phyloP scores from a whole-genome alignment of 2,888 invertebrate species.

The Cepaea hortensis region DNA sequence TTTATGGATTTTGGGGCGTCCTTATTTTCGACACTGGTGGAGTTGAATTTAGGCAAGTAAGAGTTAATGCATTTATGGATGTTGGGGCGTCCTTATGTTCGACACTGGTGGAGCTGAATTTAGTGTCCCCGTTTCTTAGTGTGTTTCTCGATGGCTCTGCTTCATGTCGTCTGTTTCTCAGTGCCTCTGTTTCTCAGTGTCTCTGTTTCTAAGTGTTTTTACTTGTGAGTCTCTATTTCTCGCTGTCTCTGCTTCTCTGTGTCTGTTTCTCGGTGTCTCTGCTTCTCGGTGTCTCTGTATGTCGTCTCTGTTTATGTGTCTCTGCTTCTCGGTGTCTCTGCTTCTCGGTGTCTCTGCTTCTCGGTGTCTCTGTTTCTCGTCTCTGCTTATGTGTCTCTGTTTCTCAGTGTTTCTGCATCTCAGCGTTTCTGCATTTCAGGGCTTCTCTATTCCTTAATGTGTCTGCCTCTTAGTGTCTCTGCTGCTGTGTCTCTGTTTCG shows the following conservation, averaged over 20 bases:
- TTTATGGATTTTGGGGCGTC: not conserved
- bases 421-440: not conserved
- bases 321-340: not conserved
- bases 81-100: no score
- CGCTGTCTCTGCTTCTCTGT: constrained; percentile 3
- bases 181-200: constrained; percentile 16
- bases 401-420: not conserved
- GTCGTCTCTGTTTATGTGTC: constrained; percentile 20
- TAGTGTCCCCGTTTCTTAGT: no score
- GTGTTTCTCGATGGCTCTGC: not conserved
- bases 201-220: no score
- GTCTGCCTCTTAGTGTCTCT: not conserved
- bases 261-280: not conserved
- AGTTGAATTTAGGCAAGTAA: no score
- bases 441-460: not conserved
- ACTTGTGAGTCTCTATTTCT: not conserved
- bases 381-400: not conserved
- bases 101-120: no score
- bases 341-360: not conserved
- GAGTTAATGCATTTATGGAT: no score
- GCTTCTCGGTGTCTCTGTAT: constrained; percentile 21
- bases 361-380: not conserved
- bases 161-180: constrained; percentile 13
- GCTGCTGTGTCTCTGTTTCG: not conserved
- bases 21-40: no score